These are phyloP conservation scores for Stichodactyla helianthus DNA, from an alignment of 64 coral and sea anemone genomes.

Conservation along the genomic window DNA sequence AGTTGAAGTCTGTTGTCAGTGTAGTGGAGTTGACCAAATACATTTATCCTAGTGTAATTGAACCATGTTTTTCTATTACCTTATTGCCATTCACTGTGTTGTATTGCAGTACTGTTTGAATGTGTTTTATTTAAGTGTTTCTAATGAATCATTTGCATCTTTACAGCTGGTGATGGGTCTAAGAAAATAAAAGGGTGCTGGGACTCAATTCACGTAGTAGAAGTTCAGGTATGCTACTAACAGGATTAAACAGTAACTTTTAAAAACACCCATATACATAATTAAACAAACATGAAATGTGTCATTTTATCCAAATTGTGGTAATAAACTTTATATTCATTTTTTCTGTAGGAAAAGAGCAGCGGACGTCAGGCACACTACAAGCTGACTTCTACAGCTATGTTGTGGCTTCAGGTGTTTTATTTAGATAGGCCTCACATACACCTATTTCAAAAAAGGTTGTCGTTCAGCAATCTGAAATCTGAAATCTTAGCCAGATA, in stretches of 20 bases:
- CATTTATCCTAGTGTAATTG: no score
- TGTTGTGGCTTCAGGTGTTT: conserved; percentile 95
- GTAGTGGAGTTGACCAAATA: no score
- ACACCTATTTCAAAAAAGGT: no score
- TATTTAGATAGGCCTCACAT: not conserved
- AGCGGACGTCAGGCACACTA: conserved; percentile 87
- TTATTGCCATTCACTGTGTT: no score
- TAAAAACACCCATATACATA: no score
- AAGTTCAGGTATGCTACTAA: conserved; percentile 71
- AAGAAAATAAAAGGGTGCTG: conserved; percentile 98
- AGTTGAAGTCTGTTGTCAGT: no score
- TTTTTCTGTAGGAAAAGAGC: conserved; percentile 71
- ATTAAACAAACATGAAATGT: no score
- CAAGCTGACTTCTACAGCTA: conserved; percentile 96
- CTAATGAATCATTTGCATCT: not conserved
- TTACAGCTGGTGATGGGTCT: conserved; percentile 96
- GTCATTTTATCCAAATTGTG: not conserved
- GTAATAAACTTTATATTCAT: not conserved
- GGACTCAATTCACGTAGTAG: conserved; percentile 99
- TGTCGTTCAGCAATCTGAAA: no score
- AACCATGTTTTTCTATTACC: no score
- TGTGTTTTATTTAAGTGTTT: not conserved
- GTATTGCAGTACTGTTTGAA: no score
- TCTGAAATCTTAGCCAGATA: no score
- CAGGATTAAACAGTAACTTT: not conserved